Evolutionary conservation across 1,140 invertebrate species (phyloP).

Genomic region (Globodera rostochiensis): DNA sequence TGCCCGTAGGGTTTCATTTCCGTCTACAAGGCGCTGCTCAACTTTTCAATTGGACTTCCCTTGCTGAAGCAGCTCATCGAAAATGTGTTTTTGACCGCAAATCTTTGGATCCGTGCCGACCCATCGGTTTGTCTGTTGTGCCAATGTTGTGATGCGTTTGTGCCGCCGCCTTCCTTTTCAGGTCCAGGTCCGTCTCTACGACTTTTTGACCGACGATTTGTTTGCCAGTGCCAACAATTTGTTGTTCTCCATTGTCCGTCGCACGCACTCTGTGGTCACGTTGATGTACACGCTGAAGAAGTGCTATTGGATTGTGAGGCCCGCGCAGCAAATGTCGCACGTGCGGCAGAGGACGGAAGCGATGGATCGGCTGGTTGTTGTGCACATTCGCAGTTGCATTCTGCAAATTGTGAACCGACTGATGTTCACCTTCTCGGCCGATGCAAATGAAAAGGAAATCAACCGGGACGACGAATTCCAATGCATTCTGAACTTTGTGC

Average conservation of each 20-base stretch:
- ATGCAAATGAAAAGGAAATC: slow-evolving; percentile 45
- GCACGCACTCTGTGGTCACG: slow-evolving; percentile 94
- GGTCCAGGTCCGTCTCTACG: slow-evolving; percentile 89
- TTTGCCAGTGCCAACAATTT: slow-evolving; percentile 85
- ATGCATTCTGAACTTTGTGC: slow-evolving; percentile 94
- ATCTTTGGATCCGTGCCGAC: slow-evolving; percentile 91
- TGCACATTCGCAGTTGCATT: slow-evolving; percentile 53
- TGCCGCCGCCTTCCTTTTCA: slow-evolving; percentile 42
- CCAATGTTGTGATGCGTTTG: neutral
- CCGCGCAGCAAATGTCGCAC: slow-evolving; percentile 64
- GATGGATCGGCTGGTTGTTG: slow-evolving; percentile 41
- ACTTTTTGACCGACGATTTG: slow-evolving; percentile 95
- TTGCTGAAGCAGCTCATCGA: slow-evolving; percentile 96
- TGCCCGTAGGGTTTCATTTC: slow-evolving; percentile 69
- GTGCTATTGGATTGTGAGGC: slow-evolving; percentile 98
- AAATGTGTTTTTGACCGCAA: slow-evolving; percentile 96
- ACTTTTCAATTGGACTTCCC: slow-evolving; percentile 86
- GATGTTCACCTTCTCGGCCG: slow-evolving; percentile 36
- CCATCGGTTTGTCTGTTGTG: slow-evolving; percentile 41
- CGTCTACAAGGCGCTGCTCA: slow-evolving; percentile 86
- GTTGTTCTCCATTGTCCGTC: slow-evolving; percentile 88
- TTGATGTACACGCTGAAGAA: slow-evolving; percentile 97
- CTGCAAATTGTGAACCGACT: slow-evolving; percentile 50
- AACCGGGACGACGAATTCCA: slow-evolving; percentile 94
- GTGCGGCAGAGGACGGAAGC: neutral